Evolutionary conservation across 1,140 invertebrate genomes (phyloP).

Genomic region (Homarus americanus): DNA sequence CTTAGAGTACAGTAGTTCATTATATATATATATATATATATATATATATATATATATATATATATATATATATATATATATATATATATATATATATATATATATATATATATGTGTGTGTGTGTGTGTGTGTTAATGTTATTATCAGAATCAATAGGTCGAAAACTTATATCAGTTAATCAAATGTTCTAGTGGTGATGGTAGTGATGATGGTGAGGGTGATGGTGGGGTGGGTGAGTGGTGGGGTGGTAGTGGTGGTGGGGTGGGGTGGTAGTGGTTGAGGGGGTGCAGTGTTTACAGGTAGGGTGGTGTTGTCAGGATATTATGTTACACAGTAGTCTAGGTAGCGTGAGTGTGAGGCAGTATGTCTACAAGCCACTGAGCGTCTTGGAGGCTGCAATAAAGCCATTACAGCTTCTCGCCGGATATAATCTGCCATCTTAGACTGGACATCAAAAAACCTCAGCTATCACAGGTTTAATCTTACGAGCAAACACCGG

Average conservation of each 20-base stretch:
- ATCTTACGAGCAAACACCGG: background rate
- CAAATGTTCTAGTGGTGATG: background rate
- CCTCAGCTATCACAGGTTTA: background rate
- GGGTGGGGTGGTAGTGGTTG: background rate
- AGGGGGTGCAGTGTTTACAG: background rate
- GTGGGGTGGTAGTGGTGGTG: background rate
- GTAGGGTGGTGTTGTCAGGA: no score
- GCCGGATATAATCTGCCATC: background rate
- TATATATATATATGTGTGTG: no score
- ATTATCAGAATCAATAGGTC: no score
- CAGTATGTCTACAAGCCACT: background rate
- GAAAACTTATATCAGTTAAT: no score
- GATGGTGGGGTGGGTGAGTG: background rate
- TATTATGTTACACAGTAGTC: no score
- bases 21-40: no score
- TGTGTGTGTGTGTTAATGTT: no score
- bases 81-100: no score
- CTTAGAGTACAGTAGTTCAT: no score
- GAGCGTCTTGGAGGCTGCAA: background rate
- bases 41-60: no score
- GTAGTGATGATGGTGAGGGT: background rate
- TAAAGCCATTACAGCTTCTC: constrained; percentile 14
- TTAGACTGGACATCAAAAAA: background rate
- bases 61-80: no score
- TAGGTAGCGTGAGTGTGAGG: background rate